These are phyloP conservation scores for Rhincodon typus DNA, from an alignment of 2,797 vertebrate genomes.

Conservation along the genomic window DNA sequence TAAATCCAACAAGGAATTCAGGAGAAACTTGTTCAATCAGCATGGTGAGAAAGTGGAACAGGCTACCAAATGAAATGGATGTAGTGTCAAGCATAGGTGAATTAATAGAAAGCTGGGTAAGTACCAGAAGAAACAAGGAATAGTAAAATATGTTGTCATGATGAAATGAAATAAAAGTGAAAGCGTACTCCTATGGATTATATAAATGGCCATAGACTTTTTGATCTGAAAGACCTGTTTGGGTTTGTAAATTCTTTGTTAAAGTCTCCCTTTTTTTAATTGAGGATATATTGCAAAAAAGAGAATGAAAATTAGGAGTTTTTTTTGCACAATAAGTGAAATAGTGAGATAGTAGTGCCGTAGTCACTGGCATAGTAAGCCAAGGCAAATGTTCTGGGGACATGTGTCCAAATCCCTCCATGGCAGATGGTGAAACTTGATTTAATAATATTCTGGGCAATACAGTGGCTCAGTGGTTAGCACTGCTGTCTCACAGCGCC, in stretches of 20 bases:
- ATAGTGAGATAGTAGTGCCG: no score
- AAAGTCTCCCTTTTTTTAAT: neutral
- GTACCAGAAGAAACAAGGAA: neutral
- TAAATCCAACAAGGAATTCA: neutral
- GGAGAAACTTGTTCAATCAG: neutral
- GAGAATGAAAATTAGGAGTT: neutral
- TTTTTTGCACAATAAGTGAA: neutral
- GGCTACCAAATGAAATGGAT: neutral
- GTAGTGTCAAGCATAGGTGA: neutral
- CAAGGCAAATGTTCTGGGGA: no score
- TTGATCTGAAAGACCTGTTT: neutral
- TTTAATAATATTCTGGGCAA: no score
- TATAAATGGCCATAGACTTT: neutral
- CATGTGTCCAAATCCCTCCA: no score
- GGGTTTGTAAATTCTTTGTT: neutral
- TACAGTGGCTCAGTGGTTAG: no score
- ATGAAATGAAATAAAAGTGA: neutral
- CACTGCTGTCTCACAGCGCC: no score
- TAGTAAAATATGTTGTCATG: neutral
- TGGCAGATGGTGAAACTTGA: no score
- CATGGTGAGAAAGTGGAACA: neutral
- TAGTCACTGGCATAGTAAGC: no score
- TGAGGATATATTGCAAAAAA: neutral
- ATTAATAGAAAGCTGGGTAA: neutral
- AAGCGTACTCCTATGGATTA: neutral